phyloP scores from a whole-genome alignment of 2,888 invertebrate genomes.

The Plagodis pulveraria region DNA sequence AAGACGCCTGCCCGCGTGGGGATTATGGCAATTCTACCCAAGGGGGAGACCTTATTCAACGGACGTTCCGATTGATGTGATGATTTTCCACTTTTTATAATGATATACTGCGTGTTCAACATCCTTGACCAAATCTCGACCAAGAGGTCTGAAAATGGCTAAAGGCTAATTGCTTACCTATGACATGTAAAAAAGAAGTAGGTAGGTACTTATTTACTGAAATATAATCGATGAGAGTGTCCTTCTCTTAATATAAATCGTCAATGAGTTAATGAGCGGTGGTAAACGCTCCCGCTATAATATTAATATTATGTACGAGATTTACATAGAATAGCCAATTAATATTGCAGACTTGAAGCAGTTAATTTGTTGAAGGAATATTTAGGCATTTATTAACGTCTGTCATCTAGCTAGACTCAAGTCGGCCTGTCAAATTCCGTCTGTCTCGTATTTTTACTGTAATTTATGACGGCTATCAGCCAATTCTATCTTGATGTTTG shows the following conservation, averaged over 20 bases:
- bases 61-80: too few relatives aligned
- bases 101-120: too few relatives aligned
- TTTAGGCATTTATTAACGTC: slow-evolving; percentile 30
- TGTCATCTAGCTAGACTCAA: slow-evolving; percentile 10
- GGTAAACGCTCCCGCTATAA: slow-evolving; percentile 11
- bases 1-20: too few relatives aligned
- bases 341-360: slow-evolving; percentile 42
- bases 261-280: slow-evolving; percentile 12
- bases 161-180: too few relatives aligned
- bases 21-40: too few relatives aligned
- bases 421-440: slow-evolving; percentile 12
- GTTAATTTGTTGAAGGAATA: slow-evolving; percentile 20
- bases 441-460: slow-evolving; percentile 35
- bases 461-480: slow-evolving; percentile 36
- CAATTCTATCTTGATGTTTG: slow-evolving; percentile 28
- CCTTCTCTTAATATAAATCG: slow-evolving; percentile 4
- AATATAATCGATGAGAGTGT: too few relatives aligned
- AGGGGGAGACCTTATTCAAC: too few relatives aligned
- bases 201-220: too few relatives aligned
- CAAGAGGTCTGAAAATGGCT: too few relatives aligned
- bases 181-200: too few relatives aligned
- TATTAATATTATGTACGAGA: slow-evolving; percentile 19
- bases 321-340: slow-evolving; percentile 27
- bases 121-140: too few relatives aligned
- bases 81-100: too few relatives aligned